Evolutionary conservation across 2,797 vertebrate species (phyloP), one percentile per base, ranked within the genome.

Genomic region (Pygocentrus nattereri): DNA sequence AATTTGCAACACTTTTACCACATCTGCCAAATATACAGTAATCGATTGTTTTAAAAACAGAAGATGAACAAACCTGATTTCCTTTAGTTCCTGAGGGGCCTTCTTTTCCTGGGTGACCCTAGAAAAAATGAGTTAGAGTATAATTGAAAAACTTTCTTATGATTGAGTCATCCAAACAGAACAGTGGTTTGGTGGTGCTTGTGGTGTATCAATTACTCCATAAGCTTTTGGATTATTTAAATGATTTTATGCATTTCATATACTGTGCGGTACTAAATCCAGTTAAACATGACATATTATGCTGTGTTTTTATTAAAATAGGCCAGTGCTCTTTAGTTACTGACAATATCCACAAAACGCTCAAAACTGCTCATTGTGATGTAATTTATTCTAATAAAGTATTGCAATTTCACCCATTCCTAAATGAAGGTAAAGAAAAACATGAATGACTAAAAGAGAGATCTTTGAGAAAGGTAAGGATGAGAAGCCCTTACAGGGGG

Each of bases 21-120:
- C n/a, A n/a, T n/a, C n/a, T n/a, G n/a, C n/a, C n/a, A n/a, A n/a
- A n/a, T n/a, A n/a, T n/a, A 50, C 15, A 50, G 16, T 8, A 50
- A 50, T 10, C 10, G 5, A 2, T 8, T 41, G 11, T 44, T 44
- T 44, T 44, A 44, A 44, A n/a, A 1, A 44, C 1, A 38, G 8
- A 38, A 44, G 12, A 12, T 44, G 12, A 44, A 44, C 0, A 47
- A 81, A 97, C 97, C 89, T 95, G 96, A 92, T 97, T 97, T 83
- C 97, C 97, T 88, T 97, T 98, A 80, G 95, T 96, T 65, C 97
- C 97, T 1, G 90, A 0, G 11, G 95, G 95, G 2, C 97, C 97
- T 88, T 98, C 97, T 75, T 97, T 98, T 82, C 97, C 97, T 8
- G 97, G 97, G 90, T 98, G 97, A 82, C 97, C 97, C 97, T 98